A percentile compares a stretch with the other conserved stretches of the same genome.
Evolutionary conservation across 2,888 invertebrate genomes (phyloP).

Genomic region (Hemicrepidius hirtus): DNA sequence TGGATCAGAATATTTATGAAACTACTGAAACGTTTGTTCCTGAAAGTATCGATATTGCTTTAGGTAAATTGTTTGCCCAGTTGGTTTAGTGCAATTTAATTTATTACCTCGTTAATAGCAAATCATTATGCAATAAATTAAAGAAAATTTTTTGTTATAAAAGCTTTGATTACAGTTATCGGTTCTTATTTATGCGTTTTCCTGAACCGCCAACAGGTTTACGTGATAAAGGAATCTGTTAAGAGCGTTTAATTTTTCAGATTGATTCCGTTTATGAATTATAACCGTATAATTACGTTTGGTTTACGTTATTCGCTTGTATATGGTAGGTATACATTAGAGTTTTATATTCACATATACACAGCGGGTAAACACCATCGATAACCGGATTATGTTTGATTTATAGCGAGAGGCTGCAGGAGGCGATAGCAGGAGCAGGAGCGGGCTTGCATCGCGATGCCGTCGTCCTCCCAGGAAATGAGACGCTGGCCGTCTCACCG

Average conservation of each 20-base stretch:
- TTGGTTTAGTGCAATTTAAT: no score
- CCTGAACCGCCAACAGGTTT: conserved; percentile 21
- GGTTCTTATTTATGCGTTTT: not conserved
- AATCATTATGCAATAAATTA: no score
- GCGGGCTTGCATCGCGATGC: conserved; percentile 41
- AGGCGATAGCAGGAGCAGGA: conserved; percentile 55
- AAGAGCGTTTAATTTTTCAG: conserved; percentile 10
- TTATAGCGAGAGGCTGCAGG: conserved; percentile 57
- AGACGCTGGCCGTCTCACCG: conserved; percentile 61
- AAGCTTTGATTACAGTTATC: not conserved
- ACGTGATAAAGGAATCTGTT: conserved; percentile 16
- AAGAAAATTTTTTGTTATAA: not conserved
- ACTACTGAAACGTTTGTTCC: no score
- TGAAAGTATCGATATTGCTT: no score
- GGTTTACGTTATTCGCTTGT: conserved; percentile 1
- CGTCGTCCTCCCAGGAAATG: conserved; percentile 60
- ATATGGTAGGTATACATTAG: conserved; percentile 26
- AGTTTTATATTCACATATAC: conserved; percentile 39
- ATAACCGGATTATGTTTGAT: conserved; percentile 55
- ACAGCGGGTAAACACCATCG: conserved; percentile 41
- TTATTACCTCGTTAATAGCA: no score
- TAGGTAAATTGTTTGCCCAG: no score
- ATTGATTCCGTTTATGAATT: conserved; percentile 23
- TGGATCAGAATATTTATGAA: no score
- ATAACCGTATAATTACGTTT: conserved; percentile 14